phyloP scores from a whole-genome alignment of 2,113 vertebrate species.

The Eleginops maclovinus region DNA sequence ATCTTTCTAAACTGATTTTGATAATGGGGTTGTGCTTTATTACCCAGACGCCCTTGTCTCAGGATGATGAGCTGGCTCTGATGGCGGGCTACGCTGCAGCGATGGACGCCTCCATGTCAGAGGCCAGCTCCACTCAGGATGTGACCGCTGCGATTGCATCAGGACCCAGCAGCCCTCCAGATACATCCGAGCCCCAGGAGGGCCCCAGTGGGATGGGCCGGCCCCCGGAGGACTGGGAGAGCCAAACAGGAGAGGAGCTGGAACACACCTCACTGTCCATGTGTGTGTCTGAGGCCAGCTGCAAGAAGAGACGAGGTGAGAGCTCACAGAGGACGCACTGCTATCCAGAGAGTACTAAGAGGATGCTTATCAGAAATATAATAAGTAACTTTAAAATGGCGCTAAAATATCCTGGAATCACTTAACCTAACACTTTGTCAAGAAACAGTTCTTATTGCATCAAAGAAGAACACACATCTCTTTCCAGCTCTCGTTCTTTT shows the following conservation, averaged over 20 bases:
- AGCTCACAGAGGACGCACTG: background rate
- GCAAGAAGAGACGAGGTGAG: constrained; percentile 95
- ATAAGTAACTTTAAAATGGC: too few relatives aligned
- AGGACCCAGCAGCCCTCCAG: constrained; percentile 39
- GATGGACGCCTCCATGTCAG: constrained; percentile 88
- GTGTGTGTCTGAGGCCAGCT: constrained; percentile 87
- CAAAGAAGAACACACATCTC: too few relatives aligned
- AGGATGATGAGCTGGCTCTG: constrained; percentile 89
- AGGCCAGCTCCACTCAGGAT: constrained; percentile 65
- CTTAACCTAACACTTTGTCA: too few relatives aligned
- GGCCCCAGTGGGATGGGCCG: constrained; percentile 70
- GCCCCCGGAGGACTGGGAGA: constrained; percentile 83
- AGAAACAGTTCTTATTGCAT: too few relatives aligned
- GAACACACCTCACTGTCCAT: constrained; percentile 91
- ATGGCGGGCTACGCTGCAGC: constrained; percentile 93
- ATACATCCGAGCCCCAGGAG: constrained; percentile 60
- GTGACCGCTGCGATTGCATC: constrained; percentile 42
- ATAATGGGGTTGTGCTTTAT: background rate
- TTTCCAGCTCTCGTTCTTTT: too few relatives aligned
- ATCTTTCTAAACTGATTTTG: background rate
- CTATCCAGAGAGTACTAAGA: too few relatives aligned
- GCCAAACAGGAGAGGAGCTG: constrained; percentile 80
- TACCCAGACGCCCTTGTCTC: constrained; percentile 85
- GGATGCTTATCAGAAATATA: too few relatives aligned
- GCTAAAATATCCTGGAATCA: too few relatives aligned